Base-by-base conservation (phyloP, 2,888 invertebrate genomes). In the Drosophila siamana region DNA sequence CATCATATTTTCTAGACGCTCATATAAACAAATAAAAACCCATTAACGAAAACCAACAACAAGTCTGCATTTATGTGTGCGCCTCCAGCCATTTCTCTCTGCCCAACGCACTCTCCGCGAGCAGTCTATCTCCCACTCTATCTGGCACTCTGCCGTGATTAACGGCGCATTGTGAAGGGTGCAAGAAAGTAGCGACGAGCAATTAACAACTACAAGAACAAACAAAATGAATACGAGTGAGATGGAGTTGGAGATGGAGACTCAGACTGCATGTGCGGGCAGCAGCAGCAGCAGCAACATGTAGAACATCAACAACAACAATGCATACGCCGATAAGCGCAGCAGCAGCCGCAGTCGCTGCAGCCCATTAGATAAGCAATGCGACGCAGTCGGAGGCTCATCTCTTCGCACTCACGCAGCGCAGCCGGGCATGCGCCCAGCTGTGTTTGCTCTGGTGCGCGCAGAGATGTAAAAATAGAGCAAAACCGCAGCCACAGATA, bases 21-120 rank as follows among this genome's bases (percentile, higher is more conserved):
- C 77, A 68, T 81, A 84, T 81, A 86, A 84, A 84, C 83, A 84
- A 84, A 86, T 87, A 83, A 83, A 87, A 87, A 80, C 74, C 83
- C 86, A 87, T 81, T 86, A 87, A 87, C 70, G 60, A 73, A 72
- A 81, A 61, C 72, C 81, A 84, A 84, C 84, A 86, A 78, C 78
- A 56, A 33, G 57, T 61, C 68, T 59, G 56, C 75, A 74, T 77
- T 77, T 74, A 80, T 80, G 78, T 69, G 59, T 77, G 80, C 65
- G 57, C 61, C 52, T 43, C 41, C 33, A 26, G 41, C 50, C 36
- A 46, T 33, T 33, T 46, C 26, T 6, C 22, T 40, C 33, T 9
- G 16, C 8, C 56, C 26, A 13, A 5, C 40, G 4, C 19, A 5
- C 62, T 57, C 41, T n/a, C n/a, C n/a, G n/a, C n/a, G n/a, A n/a